These are phyloP conservation scores for Philaenus spumarius DNA, from an alignment of 1,140 invertebrate genomes.

Conservation along the genomic window DNA sequence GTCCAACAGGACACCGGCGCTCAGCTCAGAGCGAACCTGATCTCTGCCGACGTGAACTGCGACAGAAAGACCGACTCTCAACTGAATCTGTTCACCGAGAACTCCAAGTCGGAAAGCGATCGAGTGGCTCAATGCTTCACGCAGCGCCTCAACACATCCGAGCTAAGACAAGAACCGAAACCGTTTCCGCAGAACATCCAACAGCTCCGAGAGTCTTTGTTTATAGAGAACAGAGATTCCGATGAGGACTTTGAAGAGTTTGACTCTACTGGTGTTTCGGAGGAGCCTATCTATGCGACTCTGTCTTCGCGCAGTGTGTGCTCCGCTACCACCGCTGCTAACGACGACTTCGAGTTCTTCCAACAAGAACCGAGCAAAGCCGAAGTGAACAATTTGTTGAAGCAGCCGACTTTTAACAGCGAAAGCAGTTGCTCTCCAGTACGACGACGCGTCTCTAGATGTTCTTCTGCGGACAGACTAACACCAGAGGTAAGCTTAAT, in stretches of 20 bases:
- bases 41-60: slow-evolving; percentile 4
- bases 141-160: slow-evolving; percentile 12
- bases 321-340: slow-evolving; percentile 57
- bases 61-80: slow-evolving; percentile 5
- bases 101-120: not conserved
- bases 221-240: slow-evolving; percentile 29
- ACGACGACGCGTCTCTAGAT: slow-evolving; percentile 1
- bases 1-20: not conserved
- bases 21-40: slow-evolving; percentile 12
- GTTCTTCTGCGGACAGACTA: slow-evolving; percentile 5
- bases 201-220: slow-evolving; percentile 25
- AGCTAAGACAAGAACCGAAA: not conserved
- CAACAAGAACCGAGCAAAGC: slow-evolving; percentile 21
- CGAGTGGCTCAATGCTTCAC: slow-evolving; percentile 9
- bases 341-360: slow-evolving; percentile 59
- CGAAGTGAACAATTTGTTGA: slow-evolving; percentile 27
- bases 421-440: not conserved
- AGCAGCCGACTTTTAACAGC: not conserved
- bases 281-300: slow-evolving; percentile 46
- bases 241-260: slow-evolving; percentile 42
- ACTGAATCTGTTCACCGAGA: not conserved
- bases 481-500: slow-evolving; percentile 7
- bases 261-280: slow-evolving; percentile 35
- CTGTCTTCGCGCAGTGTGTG: slow-evolving; percentile 46
- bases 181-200: slow-evolving; percentile 21